Evolutionary conservation across 2,888 invertebrate species (phyloP).

Genomic region (Apoda limacodes): DNA sequence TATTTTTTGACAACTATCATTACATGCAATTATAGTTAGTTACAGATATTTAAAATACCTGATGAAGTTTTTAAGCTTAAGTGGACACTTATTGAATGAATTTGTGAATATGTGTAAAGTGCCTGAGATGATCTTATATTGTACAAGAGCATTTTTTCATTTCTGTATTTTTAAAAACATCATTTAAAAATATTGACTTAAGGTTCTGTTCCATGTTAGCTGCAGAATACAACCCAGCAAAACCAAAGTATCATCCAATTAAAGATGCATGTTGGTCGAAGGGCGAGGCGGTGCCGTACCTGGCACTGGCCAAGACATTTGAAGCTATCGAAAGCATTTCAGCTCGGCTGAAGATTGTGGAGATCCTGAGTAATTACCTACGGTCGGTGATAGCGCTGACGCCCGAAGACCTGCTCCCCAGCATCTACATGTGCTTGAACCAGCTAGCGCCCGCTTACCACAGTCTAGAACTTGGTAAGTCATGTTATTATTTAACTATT

Average conservation of each 20-base stretch:
- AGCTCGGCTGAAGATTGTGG: conserved; percentile 89
- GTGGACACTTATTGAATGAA: too few relatives aligned
- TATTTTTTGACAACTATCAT: too few relatives aligned
- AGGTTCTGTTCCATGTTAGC: conserved; percentile 18
- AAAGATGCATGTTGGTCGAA: conserved; percentile 84
- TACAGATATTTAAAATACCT: too few relatives aligned
- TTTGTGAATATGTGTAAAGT: too few relatives aligned
- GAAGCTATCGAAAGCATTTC: conserved; percentile 89
- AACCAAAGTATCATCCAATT: conserved; percentile 83
- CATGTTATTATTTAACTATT: background rate
- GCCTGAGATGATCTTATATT: too few relatives aligned
- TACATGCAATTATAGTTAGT: too few relatives aligned
- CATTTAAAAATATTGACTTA: background rate
- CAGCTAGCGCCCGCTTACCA: conserved; percentile 96
- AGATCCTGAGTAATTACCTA: conserved; percentile 91
- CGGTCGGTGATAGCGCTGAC: conserved; percentile 87
- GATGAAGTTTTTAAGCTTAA: too few relatives aligned
- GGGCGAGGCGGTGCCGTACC: conserved; percentile 87
- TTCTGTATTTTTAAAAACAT: conserved; percentile 1
- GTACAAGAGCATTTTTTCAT: too few relatives aligned
- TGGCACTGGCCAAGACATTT: conserved; percentile 91
- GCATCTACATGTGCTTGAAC: conserved; percentile 96
- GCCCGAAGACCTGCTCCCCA: conserved; percentile 90
- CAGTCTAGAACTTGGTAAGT: conserved; percentile 70
- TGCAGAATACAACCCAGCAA: conserved; percentile 76